A percentile compares a stretch with the other conserved stretches of the same genome.
These are phyloP conservation scores for Dasyprocta punctata DNA, from an alignment of 2,113 vertebrate species.

Conservation along the genomic window DNA sequence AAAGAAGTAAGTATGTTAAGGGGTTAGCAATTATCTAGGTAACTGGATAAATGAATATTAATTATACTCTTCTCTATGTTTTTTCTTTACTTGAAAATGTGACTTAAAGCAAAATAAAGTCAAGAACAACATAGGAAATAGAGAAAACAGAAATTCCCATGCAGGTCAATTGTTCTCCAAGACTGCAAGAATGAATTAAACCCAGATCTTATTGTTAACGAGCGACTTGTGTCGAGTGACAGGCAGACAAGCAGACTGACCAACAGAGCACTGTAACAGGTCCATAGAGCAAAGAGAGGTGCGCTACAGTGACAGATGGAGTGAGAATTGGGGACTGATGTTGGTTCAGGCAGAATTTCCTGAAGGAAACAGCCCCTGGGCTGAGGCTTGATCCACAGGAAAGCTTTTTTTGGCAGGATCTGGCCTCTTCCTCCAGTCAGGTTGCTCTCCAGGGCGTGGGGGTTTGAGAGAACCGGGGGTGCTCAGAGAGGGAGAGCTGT, in stretches of 20 bases:
- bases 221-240: background rate
- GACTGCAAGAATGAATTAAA: background rate
- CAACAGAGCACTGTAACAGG: background rate
- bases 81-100: background rate
- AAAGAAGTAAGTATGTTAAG: background rate
- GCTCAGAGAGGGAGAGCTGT: fast-evolving
- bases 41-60: background rate
- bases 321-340: fast-evolving
- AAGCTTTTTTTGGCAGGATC: background rate
- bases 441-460: no score
- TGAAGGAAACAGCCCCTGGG: background rate
- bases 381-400: background rate
- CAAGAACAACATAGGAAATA: background rate
- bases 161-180: background rate
- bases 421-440: background rate
- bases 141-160: background rate
- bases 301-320: background rate
- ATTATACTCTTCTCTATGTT: background rate
- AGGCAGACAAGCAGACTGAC: background rate
- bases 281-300: fast-evolving
- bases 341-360: background rate
- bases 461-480: background rate
- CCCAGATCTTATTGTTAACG: background rate
- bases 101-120: background rate
- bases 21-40: background rate